Percentiles rank a stretch among this genome's conserved stretches.
Conservation (phyloP, 2,888 invertebrate species). For the Ceriagrion tenellum region DNA sequence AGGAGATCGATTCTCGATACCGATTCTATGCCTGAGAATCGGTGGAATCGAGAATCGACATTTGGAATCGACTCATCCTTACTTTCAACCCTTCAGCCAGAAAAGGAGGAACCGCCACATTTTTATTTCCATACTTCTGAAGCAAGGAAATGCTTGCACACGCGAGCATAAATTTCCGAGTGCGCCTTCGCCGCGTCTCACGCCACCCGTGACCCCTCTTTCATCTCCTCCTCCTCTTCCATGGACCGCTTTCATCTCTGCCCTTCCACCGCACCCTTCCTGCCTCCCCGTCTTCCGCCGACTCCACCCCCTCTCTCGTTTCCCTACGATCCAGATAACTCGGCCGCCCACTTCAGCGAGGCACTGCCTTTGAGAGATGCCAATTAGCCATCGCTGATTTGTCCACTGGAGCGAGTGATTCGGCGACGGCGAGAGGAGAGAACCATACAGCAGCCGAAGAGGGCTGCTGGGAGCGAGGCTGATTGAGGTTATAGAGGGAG, state of each 20-base stretch:
- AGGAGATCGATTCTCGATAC: too few species aligned
- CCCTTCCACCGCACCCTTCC: neutral
- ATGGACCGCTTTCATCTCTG: neutral
- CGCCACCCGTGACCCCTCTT: neutral
- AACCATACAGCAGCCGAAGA: neutral
- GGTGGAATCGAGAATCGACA: too few species aligned
- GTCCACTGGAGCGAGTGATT: conserved; percentile 65
- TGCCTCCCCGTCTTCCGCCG: neutral
- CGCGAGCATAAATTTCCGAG: neutral
- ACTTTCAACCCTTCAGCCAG: neutral
- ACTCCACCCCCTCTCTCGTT: neutral
- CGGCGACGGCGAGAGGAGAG: neutral
- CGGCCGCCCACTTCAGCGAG: neutral
- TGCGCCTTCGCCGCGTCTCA: neutral
- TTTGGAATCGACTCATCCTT: too few species aligned
- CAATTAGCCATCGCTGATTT: conserved; percentile 65
- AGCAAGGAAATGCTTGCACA: neutral
- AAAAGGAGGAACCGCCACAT: neutral
- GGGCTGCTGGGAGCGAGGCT: neutral
- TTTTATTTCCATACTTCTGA: neutral
- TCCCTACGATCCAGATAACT: neutral
- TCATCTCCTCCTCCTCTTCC: neutral
- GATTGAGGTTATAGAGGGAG: neutral
- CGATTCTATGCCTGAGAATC: too few species aligned
- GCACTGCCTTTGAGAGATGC: conserved; percentile 49